phyloP scores from a whole-genome alignment of 1,140 invertebrate genomes.

The Heliconius himera region DNA sequence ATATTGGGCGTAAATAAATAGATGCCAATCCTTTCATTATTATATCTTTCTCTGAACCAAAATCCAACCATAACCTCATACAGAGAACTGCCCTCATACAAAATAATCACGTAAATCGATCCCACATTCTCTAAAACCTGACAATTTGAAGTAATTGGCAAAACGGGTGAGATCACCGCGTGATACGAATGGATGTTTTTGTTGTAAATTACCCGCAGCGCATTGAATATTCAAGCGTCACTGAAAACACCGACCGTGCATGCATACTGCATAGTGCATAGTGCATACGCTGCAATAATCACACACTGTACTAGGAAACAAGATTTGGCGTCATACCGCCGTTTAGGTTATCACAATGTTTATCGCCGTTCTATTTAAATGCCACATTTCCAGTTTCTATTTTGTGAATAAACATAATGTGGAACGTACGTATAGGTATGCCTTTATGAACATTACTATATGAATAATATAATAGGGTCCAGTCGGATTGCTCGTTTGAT shows the following conservation, averaged over 20 bases:
- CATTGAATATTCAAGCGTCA: slow-evolving; percentile 30
- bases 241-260: slow-evolving; percentile 35
- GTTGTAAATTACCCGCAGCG: slow-evolving; percentile 31
- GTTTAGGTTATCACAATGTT: slow-evolving; percentile 35
- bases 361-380: slow-evolving; percentile 32
- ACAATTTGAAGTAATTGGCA: neutral
- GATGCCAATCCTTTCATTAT: no score
- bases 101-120: neutral
- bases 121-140: neutral
- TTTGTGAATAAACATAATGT: neutral
- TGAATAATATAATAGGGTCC: slow-evolving; percentile 8
- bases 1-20: no score
- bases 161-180: neutral
- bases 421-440: neutral
- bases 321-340: slow-evolving; percentile 31
- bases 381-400: slow-evolving; percentile 16
- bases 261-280: slow-evolving; percentile 21
- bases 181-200: slow-evolving; percentile 29
- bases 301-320: slow-evolving; percentile 29
- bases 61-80: neutral
- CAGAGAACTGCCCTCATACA: neutral
- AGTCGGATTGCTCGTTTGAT: neutral
- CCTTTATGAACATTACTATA: neutral
- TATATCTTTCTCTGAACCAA: no score
- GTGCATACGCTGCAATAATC: slow-evolving; percentile 30